These are phyloP conservation scores for Sylvilagus floridanus DNA, from an alignment of 2,797 vertebrate species.

Conservation along the genomic window DNA sequence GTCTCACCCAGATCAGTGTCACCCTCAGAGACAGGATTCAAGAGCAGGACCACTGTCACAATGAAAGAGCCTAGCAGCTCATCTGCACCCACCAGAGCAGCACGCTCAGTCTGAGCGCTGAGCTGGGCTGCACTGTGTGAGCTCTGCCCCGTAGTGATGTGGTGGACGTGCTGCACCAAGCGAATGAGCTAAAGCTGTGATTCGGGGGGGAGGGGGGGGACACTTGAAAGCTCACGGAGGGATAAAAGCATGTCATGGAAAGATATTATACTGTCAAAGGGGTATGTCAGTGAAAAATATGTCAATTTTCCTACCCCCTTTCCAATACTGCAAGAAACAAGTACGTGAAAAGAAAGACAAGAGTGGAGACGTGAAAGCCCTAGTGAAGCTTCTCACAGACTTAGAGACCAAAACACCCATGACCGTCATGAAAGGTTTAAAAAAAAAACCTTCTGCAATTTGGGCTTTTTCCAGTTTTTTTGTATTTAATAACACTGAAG, in stretches of 20 bases:
- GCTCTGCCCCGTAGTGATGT: not conserved
- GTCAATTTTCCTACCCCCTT: not conserved
- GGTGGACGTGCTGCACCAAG: not conserved
- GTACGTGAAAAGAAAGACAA: not conserved
- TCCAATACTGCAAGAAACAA: not conserved
- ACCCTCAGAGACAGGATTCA: not conserved
- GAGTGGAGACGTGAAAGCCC: not conserved
- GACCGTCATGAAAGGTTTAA: not conserved
- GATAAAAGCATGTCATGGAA: conserved; percentile 42
- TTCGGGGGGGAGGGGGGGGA: not conserved
- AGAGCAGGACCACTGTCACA: not conserved
- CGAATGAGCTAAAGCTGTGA: not conserved
- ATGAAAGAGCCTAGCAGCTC: not conserved
- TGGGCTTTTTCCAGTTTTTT: not conserved
- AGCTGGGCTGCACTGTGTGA: not conserved
- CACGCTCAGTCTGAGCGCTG: not conserved
- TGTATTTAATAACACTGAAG: not conserved
- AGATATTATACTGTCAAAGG: not conserved
- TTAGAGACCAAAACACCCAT: not conserved
- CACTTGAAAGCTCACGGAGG: not conserved
- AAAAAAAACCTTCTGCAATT: not conserved
- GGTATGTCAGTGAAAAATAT: not conserved
- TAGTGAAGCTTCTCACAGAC: not conserved
- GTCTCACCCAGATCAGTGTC: not conserved
- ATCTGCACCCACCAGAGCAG: not conserved